A percentile compares a stretch with the other conserved stretches of the same genome.
Evolutionary conservation across 2,113 vertebrate species (phyloP).

Genomic region (Caranx ignobilis): DNA sequence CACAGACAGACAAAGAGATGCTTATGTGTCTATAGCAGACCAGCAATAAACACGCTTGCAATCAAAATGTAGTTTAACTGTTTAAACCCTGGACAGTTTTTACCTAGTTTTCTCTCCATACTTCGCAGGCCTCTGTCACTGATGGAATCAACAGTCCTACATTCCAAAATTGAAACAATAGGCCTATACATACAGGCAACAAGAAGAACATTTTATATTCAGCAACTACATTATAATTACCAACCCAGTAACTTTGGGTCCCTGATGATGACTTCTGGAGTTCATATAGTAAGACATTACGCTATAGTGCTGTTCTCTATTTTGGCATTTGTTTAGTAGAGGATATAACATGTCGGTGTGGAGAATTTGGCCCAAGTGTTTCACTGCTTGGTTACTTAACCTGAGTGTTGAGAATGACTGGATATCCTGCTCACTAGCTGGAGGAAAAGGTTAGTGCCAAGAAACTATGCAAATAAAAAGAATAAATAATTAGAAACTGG

Average conservation of each 20-base stretch:
- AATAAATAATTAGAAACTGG: no score
- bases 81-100: neutral
- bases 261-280: neutral
- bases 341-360: neutral
- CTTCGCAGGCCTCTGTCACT: neutral
- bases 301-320: neutral
- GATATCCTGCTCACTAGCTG: neutral
- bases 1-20: slow-evolving; percentile 49
- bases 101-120: neutral
- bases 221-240: neutral
- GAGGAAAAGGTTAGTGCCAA: no score
- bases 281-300: neutral
- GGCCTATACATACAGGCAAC: neutral
- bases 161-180: neutral
- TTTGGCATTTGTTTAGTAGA: neutral
- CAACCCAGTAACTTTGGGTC: neutral
- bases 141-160: neutral
- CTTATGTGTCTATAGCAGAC: slow-evolving; percentile 1
- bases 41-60: slow-evolving; percentile 15
- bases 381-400: no score
- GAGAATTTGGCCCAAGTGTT: no score
- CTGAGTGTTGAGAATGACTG: no score
- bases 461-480: no score
- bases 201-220: neutral
- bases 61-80: slow-evolving; percentile 28